Base-by-base conservation (phyloP, 2,888 invertebrate genomes). In the Rhodophaea formosa region DNA sequence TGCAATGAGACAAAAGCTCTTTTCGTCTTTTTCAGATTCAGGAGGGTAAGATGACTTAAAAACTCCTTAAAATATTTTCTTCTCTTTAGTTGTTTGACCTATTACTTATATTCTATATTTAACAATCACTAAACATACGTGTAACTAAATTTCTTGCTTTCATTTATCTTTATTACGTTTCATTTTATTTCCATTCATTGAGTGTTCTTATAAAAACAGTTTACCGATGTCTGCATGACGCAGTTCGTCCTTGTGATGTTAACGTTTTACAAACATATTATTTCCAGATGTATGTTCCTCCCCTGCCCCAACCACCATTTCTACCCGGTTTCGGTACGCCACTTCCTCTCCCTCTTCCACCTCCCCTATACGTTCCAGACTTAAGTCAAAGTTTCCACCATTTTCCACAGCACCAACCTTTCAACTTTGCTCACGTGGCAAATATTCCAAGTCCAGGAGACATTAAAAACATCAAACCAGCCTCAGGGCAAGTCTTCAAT, bases 191-290 rank as follows among this genome's bases (percentile, higher is more conserved):
- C 62, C 56, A 60, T 32, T 53, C 17, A 14, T 39, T 49, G 16
- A 35, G 39, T 39, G n/a, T 39, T n/a, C 1, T 10, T 39, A 39
- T 12, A 6, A 12, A 12, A 5, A 12, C 3, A n/a, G n/a, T 39
- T 39, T n/a, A 39, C 39, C 1, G 8, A 10, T 35, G 12, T 6
- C 39, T 39, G 39, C 39, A 39, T 39, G 12, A 39, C 3, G 12
- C 39, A 72, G 74, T 77, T 80, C 76, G 77, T 78, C 77, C 78
- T 77, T 77, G 71, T 69, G 30, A 60, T 68, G 58, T 65, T 71
- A 68, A 53, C 71, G 72, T 69, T 58, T 57, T 42, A 35, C 52
- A 16, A 23, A 51, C 14, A 45, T 15, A 39, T 54, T 61, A 56
- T 57, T 59, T 61, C 32, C 61, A 61, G 59, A 59, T 59, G 57